A percentile compares a stretch with the other conserved stretches of the same genome.
These are phyloP conservation scores for Therioaphis trifolii DNA, from an alignment of 2,888 invertebrate species.

Conservation along the genomic window DNA sequence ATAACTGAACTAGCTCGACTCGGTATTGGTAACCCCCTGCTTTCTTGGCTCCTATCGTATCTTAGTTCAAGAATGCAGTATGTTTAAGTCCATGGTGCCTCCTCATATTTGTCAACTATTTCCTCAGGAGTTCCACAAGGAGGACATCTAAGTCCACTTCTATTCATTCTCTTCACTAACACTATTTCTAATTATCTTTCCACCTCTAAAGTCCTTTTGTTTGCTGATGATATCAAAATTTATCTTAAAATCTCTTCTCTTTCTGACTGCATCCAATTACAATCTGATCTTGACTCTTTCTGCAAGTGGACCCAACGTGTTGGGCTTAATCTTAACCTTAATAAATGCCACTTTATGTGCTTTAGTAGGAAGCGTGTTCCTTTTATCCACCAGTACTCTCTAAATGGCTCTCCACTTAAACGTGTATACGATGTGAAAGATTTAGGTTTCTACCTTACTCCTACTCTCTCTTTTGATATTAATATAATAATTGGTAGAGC, in stretches of 20 bases:
- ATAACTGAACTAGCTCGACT: neutral
- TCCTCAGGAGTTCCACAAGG: neutral
- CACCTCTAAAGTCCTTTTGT: neutral
- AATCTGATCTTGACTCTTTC: no score
- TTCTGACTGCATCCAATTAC: no score
- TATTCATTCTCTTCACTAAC: neutral
- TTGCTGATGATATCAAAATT: neutral
- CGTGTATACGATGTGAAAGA: neutral
- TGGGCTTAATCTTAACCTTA: neutral
- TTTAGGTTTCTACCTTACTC: neutral
- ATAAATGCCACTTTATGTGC: neutral
- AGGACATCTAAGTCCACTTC: no score
- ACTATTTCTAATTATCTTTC: neutral
- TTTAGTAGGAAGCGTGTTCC: neutral
- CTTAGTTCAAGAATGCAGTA: neutral
- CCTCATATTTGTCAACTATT: neutral
- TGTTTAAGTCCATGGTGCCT: neutral
- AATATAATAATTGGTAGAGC: no score
- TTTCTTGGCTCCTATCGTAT: neutral
- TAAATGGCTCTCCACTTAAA: neutral
- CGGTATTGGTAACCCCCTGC: neutral
- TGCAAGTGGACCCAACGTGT: neutral
- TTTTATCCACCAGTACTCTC: neutral
- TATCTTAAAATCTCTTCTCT: no score
- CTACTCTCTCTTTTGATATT: neutral